Evolutionary conservation across 2,113 vertebrate species (phyloP).

Genomic region (Halichoeres trimaculatus): DNA sequence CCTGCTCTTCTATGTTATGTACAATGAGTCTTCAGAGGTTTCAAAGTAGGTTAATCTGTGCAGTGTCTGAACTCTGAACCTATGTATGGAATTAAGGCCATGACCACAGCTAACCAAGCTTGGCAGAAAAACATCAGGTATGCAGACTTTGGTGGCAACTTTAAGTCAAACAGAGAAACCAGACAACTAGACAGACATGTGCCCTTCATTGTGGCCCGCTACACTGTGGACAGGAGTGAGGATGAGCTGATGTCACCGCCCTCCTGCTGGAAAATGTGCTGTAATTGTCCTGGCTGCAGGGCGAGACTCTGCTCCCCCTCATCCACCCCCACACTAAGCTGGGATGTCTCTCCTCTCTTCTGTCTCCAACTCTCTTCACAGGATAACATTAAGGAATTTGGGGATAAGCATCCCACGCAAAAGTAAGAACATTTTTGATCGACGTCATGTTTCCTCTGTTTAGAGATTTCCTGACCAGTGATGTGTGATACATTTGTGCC

Average conservation of each 20-base stretch:
- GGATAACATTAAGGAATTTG: conserved; percentile 97
- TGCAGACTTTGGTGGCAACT: conserved; percentile 9
- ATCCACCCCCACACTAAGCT: conserved; percentile 63
- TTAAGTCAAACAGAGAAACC: conserved; percentile 58
- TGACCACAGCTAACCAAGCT: conserved; percentile 8
- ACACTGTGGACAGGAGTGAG: conserved; percentile 73
- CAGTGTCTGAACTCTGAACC: not conserved
- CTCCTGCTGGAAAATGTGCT: conserved; percentile 83
- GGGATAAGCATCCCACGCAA: conserved; percentile 93
- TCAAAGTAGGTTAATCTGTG: conserved; percentile 3
- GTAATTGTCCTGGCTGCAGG: conserved; percentile 81
- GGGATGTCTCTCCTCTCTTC: conserved; percentile 66
- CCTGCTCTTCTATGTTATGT: not conserved
- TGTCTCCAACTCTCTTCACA: conserved; percentile 79
- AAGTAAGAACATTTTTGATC: conserved; percentile 87
- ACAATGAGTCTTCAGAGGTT: not conserved
- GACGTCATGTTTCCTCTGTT: conserved; percentile 74
- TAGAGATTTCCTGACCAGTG: conserved; percentile 59
- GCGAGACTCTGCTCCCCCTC: conserved; percentile 70
- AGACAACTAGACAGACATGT: conserved; percentile 55
- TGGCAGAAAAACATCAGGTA: conserved; percentile 50
- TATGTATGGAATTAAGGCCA: conserved; percentile 13
- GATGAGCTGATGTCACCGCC: conserved; percentile 86
- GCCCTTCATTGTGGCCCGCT: conserved; percentile 73
- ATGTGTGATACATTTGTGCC: conserved; percentile 69